Conservation (phyloP, 2,113 vertebrate species). For the Dryoscopus gambensis region DNA sequence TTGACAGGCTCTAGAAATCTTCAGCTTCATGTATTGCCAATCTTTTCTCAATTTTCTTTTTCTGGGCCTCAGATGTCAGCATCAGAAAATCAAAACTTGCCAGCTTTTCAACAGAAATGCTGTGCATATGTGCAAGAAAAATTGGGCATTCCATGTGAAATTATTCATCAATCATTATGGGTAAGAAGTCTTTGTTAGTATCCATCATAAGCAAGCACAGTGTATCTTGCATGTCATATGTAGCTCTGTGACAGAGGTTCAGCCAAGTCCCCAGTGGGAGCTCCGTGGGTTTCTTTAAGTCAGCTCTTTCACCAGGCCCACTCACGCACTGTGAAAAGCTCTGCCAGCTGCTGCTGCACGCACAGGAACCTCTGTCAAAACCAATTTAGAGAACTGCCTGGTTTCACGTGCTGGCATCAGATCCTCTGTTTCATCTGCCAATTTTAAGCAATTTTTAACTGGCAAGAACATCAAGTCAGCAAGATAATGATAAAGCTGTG, state of each 20-base stretch:
- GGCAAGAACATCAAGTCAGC: not conserved
- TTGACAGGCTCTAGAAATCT: not conserved
- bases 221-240: not conserved
- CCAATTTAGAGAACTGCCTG: not conserved
- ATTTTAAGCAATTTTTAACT: not conserved
- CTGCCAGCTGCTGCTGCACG: not conserved
- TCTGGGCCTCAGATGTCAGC: not conserved
- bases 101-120: not conserved
- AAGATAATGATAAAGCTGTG: not conserved
- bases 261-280: not conserved
- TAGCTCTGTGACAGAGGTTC: not conserved
- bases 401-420: not conserved
- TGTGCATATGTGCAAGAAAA: not conserved
- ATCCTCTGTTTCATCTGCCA: not conserved
- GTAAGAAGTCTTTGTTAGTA: not conserved
- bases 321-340: not conserved
- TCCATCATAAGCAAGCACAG: not conserved
- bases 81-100: not conserved
- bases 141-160: not conserved
- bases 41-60: not conserved
- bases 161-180: not conserved
- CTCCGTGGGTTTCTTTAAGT: not conserved
- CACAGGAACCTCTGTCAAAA: not conserved
- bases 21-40: not conserved
- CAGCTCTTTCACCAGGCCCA: not conserved